Evolutionary conservation across 2,888 invertebrate species (phyloP), one percentile per base, ranked within the genome.

Genomic region (Drosophila borealis): DNA sequence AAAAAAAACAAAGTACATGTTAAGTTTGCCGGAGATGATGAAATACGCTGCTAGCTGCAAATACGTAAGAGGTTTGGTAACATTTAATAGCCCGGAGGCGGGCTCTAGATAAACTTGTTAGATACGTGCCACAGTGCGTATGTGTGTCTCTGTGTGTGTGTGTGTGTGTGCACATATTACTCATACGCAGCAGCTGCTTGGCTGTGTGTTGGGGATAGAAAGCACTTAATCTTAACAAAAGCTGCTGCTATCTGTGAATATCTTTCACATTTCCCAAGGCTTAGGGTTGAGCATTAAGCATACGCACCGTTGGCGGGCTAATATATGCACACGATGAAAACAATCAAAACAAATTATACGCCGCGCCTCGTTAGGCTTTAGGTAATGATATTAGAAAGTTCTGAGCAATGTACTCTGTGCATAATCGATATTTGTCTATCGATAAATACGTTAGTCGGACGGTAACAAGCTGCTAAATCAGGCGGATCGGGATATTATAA

Each of bases 191-290:
- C 44, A 56, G 44, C 36, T n/a, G 68, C n/a, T n/a, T 13, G 19
- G 39, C 6, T 9, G 49, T 2, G 9, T 9, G 36, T 13, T 17
- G 14, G 34, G 57, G 59, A 13, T 17, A 25, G 42, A 57, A 59
- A 48, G 79, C 79, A 74, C 75, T 75, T 74, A 61, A 74, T 61
- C 56, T 53, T 53, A 61, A 78, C 70, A 75, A 78, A 41, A 57
- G 70, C 57, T 33, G 50, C 55, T 29, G 39, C 41, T 21, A 53
- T 39, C 46, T 70, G 57, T 54, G 39, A 49, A 57, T 45, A 59
- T 53, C 34, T 33, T 19, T 39, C 44, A 34, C 34, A 57, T 33
- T 49, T 46, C 57, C 19, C n/a, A 36, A 50, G 50, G 55, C 51
- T 29, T 46, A 49, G 29, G 42, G 50, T 19, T 51, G 33, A 51